These are phyloP conservation scores for Steromphala cineraria DNA, from an alignment of 2,888 invertebrate genomes.

Conservation along the genomic window DNA sequence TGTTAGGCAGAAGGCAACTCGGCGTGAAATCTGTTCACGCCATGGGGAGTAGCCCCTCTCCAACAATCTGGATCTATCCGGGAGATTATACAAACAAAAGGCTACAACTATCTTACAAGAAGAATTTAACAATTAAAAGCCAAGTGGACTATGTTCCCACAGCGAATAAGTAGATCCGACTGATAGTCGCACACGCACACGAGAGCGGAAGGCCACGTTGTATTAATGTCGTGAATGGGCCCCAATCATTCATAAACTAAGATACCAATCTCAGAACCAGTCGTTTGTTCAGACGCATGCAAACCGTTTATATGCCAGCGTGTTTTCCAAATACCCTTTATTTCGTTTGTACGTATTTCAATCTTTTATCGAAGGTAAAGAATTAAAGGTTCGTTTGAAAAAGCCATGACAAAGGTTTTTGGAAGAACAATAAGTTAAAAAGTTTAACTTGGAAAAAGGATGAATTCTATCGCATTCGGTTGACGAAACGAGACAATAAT, in stretches of 20 bases:
- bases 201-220: background rate
- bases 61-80: background rate
- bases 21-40: background rate
- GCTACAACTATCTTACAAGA: background rate
- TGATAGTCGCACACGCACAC: background rate
- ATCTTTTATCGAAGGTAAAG: background rate
- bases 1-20: background rate
- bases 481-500: too few relatives aligned
- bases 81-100: background rate
- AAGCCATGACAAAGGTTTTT: too few relatives aligned
- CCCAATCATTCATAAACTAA: constrained; percentile 1
- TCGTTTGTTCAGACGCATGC: background rate
- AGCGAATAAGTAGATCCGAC: background rate
- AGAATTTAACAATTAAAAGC: background rate
- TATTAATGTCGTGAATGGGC: background rate
- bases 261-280: background rate
- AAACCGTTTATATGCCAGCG: background rate
- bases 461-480: too few relatives aligned
- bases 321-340: background rate
- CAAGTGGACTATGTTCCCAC: background rate
- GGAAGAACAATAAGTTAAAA: too few relatives aligned
- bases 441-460: too few relatives aligned
- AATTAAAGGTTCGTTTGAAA: too few relatives aligned
- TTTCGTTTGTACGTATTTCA: background rate
- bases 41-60: background rate